Conservation (phyloP, 2,113 vertebrate genomes). For the Crotalus viridis region DNA sequence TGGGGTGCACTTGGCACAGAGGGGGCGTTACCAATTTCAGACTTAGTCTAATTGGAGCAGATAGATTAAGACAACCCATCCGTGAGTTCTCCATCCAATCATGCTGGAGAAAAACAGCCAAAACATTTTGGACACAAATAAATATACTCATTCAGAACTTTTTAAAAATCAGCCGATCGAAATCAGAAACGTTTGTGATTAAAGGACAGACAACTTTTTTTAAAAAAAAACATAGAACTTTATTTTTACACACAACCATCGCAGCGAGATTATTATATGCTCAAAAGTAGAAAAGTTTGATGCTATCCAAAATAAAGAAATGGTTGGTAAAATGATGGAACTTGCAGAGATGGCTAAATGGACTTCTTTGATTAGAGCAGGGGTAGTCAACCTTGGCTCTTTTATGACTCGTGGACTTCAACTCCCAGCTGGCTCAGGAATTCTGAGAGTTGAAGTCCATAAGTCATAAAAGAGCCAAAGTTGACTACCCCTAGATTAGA, state of each 20-base stretch:
- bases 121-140: too few relatives aligned
- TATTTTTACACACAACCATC: background rate
- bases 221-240: background rate
- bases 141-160: background rate
- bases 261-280: background rate
- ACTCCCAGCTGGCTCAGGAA: too few relatives aligned
- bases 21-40: too few relatives aligned
- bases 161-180: background rate
- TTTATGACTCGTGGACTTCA: too few relatives aligned
- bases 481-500: background rate
- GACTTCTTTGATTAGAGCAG: background rate
- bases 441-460: too few relatives aligned
- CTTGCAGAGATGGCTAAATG: background rate
- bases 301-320: background rate
- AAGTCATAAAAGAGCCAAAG: too few relatives aligned
- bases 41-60: too few relatives aligned
- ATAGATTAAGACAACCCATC: too few relatives aligned
- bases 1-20: too few relatives aligned
- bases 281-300: background rate
- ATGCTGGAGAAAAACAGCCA: too few relatives aligned
- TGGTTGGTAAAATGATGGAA: background rate
- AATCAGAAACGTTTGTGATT: background rate
- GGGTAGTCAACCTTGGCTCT: too few relatives aligned
- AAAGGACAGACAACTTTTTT: background rate
- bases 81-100: too few relatives aligned